Base-by-base conservation (phyloP, 2,113 vertebrate species). In the Psephotus haematonotus region DNA sequence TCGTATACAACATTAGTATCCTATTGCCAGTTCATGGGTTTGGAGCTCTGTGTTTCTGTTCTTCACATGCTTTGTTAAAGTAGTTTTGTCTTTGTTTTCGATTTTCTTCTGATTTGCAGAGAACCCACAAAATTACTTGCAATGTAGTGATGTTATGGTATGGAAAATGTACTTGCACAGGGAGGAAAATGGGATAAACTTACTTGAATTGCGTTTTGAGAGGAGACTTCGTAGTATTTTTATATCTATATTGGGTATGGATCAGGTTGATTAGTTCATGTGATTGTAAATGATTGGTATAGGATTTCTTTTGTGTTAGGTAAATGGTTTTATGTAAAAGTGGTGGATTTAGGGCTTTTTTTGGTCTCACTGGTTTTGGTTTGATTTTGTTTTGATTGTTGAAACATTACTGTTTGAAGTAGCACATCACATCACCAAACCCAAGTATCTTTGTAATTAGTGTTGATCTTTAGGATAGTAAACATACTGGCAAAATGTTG, bases 371-470 rank as follows among this genome's bases (percentile, higher is more conserved):
- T n/a, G 31, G 8, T 57, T 57, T 57, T 57, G 31, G 19, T 57
- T 57, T 57, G 31, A 22, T 7, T 57, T n/a, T 57, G 20, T 47
- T 47, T 57, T 57, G 19, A 12, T 57, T 57, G 19, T 57, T 57
- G 55, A n/a, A 57, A 35, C n/a, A 25, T 60, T 80, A 31, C 25
- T 64, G 18, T 71, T 88, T 43, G 68, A 78, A 87, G 46, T 47
- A 47, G 20, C 46, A 63, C 0, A 6, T 17, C 0, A 0, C 0
- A 0, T 88, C 39, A 82, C 57, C 43, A 39, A n/a, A 69, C 16
- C 41, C 11, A 59, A 71, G 24, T n/a, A 7, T 37, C 22, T 62
- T 76, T 82, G 57, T 82, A 31, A 39, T 71, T 25, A 55, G 2
- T 62, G 10, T 63, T 90, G 11, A 18, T 82, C 44, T 79, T 90